Evolutionary conservation across 2,797 vertebrate species (phyloP).

Genomic region (Premnoplex brunnescens): DNA sequence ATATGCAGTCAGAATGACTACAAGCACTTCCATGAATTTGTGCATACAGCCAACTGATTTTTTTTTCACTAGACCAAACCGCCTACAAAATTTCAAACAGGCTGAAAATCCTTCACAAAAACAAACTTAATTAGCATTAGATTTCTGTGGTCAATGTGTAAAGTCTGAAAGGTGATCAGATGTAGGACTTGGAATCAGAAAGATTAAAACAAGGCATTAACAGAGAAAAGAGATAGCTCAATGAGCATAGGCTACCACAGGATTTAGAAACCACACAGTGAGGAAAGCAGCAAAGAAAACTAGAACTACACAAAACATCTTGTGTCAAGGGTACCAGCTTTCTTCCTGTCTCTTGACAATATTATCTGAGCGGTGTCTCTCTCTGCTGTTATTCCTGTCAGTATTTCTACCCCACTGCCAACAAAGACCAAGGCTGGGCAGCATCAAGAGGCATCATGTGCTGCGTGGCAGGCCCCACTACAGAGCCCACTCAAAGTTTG

Average conservation of each 20-base stretch:
- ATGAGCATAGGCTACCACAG: neutral
- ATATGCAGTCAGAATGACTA: neutral
- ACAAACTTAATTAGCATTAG: neutral
- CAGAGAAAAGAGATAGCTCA: neutral
- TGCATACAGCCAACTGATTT: neutral
- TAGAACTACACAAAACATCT: neutral
- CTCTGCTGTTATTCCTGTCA: neutral
- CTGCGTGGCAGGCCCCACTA: too few species aligned
- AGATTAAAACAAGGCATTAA: neutral
- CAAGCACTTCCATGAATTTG: neutral
- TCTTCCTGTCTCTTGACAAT: neutral
- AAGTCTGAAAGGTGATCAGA: neutral
- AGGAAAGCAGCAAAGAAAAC: neutral
- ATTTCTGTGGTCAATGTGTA: neutral
- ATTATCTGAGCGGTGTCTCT: neutral
- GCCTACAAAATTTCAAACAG: neutral
- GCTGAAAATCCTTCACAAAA: neutral
- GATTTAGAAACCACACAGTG: neutral
- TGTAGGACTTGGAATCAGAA: neutral
- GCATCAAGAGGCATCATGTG: rapidly evolving
- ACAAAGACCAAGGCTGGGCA: neutral
- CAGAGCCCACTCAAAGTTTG: neutral
- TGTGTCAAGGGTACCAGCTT: neutral
- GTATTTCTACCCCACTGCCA: neutral
- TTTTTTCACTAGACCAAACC: neutral